phyloP scores from a whole-genome alignment of 2,113 vertebrate genomes.

The Galbula dea region DNA sequence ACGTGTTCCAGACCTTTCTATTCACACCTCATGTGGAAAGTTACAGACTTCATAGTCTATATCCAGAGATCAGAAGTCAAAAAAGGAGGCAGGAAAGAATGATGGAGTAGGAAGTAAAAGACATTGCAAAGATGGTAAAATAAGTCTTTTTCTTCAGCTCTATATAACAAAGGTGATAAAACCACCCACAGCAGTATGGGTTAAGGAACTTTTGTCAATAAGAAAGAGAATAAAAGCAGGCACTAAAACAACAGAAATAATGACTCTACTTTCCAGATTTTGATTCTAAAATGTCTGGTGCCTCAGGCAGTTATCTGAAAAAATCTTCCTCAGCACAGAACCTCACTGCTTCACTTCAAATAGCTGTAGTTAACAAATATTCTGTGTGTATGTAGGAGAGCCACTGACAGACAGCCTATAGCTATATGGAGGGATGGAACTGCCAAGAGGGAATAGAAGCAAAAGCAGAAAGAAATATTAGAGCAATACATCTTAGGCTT shows the following conservation, averaged over 20 bases:
- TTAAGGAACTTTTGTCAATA: slow-evolving; percentile 34
- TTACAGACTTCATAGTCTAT: neutral
- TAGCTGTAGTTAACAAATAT: slow-evolving; percentile 56
- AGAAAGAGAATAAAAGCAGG: slow-evolving; percentile 53
- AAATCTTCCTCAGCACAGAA: slow-evolving; percentile 21
- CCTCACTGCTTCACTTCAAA: slow-evolving; percentile 36
- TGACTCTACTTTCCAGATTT: slow-evolving; percentile 63
- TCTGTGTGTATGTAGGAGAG: neutral
- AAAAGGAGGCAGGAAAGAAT: neutral
- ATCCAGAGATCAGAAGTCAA: neutral
- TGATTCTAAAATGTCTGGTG: slow-evolving; percentile 69
- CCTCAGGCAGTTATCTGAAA: slow-evolving; percentile 59
- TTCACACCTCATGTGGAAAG: neutral
- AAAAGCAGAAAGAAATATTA: slow-evolving; percentile 5
- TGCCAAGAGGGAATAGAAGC: slow-evolving; percentile 5
- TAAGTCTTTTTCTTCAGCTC: neutral
- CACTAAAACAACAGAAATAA: slow-evolving; percentile 67
- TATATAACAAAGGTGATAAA: slow-evolving; percentile 38
- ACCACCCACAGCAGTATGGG: slow-evolving; percentile 49
- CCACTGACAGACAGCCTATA: slow-evolving; percentile 40
- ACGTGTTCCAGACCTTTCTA: neutral
- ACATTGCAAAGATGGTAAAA: neutral
- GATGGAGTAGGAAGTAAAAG: neutral
- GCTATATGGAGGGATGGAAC: slow-evolving; percentile 19
- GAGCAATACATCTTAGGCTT: neutral